Conservation (phyloP, 2,797 vertebrate genomes). For the Numenius phaeopus region DNA sequence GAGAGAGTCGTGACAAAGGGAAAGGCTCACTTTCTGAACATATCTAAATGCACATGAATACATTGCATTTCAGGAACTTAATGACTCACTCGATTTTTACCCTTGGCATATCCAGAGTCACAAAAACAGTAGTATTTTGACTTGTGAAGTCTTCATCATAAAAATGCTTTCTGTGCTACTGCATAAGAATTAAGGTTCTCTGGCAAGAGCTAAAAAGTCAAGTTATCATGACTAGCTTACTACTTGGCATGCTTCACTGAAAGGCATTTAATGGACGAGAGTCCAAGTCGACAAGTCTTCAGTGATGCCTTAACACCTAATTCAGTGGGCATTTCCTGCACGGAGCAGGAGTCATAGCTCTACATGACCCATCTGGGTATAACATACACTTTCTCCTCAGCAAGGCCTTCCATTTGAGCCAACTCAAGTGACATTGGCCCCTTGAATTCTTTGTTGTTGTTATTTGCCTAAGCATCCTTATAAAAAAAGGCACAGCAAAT, state of each 20-base stretch:
- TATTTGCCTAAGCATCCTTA: background rate
- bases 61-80: constrained; percentile 58
- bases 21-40: background rate
- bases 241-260: background rate
- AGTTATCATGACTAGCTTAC: constrained; percentile 27
- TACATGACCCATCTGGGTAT: background rate
- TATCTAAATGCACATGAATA: constrained; percentile 27
- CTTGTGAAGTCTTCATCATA: constrained; percentile 43
- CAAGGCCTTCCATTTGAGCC: background rate
- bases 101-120: constrained; percentile 61
- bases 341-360: background rate
- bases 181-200: constrained; percentile 46
- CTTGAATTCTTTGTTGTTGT: background rate
- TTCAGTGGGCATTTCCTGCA: background rate
- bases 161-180: constrained; percentile 51
- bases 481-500: background rate
- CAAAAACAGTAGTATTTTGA: constrained; percentile 58
- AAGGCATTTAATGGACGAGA: constrained; percentile 1
- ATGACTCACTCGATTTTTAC: constrained; percentile 66
- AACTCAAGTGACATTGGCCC: rapidly evolving
- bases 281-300: background rate
- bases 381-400: background rate
- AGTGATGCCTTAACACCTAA: background rate
- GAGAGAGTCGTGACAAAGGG: background rate
- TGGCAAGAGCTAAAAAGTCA: constrained; percentile 13